Evolutionary conservation across 2,888 invertebrate genomes (phyloP).

Genomic region (Trichacis sp.): DNA sequence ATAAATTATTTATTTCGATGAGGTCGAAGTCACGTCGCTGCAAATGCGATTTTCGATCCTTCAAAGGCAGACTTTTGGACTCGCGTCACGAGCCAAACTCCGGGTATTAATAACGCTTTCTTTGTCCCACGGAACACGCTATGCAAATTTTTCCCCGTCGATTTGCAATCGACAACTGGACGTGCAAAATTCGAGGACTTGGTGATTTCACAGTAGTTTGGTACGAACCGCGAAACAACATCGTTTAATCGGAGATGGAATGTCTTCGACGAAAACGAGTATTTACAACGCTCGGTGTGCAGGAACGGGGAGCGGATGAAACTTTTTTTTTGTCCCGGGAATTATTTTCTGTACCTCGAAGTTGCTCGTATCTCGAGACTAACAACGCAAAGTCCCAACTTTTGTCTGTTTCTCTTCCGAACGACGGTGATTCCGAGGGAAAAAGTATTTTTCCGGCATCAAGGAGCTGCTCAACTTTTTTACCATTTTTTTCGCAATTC

Average conservation of each 20-base stretch:
- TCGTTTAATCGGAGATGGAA: conserved; percentile 8
- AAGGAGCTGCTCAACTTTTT: neutral
- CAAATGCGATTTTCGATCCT: conserved; percentile 36
- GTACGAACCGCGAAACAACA: neutral
- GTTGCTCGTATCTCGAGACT: conserved; percentile 8
- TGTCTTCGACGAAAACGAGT: conserved; percentile 30
- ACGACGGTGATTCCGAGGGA: neutral
- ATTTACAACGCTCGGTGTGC: conserved; percentile 24
- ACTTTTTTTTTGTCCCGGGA: conserved; percentile 22
- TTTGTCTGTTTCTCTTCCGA: neutral
- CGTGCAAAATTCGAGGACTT: no score
- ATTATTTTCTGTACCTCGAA: conserved; percentile 22
- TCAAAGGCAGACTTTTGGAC: conserved; percentile 33
- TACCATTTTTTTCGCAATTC: no score
- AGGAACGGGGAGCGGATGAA: conserved; percentile 29
- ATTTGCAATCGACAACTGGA: no score
- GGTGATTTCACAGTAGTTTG: conserved; percentile 11
- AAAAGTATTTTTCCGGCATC: neutral
- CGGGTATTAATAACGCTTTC: conserved; percentile 30
- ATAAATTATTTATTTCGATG: conserved; percentile 40
- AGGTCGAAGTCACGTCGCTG: conserved; percentile 35
- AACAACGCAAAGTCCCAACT: conserved; percentile 5
- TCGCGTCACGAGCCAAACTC: conserved; percentile 31
- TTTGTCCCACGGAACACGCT: no score
- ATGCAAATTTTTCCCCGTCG: no score